Percentiles rank a stretch among this genome's conserved stretches.
Conservation (phyloP, 2,113 vertebrate species). For the Benitochromis conjunctus region DNA sequence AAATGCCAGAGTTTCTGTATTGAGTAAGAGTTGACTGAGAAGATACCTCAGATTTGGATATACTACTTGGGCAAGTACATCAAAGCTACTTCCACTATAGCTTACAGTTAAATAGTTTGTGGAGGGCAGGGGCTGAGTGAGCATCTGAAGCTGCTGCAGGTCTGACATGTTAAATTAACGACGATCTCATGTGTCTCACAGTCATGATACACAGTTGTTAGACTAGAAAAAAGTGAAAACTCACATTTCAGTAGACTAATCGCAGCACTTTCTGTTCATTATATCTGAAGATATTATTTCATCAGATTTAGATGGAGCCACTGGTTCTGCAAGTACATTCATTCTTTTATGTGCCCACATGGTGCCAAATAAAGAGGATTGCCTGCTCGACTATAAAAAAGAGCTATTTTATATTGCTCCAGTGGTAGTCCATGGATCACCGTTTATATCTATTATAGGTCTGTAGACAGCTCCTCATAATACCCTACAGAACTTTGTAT, state of each 20-base stretch:
- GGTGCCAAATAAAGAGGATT: constrained; percentile 22
- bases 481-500: not conserved
- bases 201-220: not conserved
- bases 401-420: not conserved
- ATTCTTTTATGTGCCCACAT: constrained; percentile 12
- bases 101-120: not conserved
- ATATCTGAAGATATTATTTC: not conserved
- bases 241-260: not conserved
- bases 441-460: not conserved
- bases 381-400: not conserved
- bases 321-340: not conserved
- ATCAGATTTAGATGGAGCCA: not conserved
- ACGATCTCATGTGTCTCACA: not conserved
- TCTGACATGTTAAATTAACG: not conserved
- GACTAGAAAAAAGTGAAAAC: not conserved
- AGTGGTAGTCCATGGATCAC: not conserved
- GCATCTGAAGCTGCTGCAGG: not conserved
- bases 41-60: not conserved
- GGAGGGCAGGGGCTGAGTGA: not conserved
- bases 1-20: not conserved
- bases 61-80: not conserved
- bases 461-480: not conserved
- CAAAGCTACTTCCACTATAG: not conserved
- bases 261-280: not conserved
- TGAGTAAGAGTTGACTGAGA: not conserved